Conservation (phyloP, 2,113 vertebrate species). For the Mus pahari region DNA sequence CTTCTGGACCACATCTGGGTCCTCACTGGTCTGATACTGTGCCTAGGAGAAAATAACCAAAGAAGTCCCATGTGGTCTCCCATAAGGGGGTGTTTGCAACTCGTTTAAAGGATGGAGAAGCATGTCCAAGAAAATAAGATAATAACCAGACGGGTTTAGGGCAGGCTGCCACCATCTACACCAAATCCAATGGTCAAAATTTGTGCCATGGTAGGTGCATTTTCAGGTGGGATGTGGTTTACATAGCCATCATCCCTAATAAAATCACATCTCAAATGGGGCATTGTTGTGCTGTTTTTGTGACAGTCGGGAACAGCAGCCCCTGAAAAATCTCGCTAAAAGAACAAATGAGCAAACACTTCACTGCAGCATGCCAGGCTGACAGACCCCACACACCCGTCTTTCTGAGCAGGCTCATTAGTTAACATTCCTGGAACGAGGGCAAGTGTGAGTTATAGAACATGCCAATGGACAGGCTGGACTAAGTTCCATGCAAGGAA, state of each 20-base stretch:
- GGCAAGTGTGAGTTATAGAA: background rate
- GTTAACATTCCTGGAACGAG: background rate
- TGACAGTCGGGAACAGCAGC: background rate
- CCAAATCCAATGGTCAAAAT: background rate
- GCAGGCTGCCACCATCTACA: accelerated
- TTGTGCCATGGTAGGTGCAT: background rate
- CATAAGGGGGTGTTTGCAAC: background rate
- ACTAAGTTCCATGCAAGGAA: background rate
- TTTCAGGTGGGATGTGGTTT: background rate
- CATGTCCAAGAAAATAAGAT: background rate
- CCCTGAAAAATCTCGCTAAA: background rate
- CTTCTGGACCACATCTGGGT: background rate
- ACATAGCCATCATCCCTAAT: background rate
- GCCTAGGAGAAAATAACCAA: background rate
- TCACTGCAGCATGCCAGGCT: no score
- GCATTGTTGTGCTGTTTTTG: background rate
- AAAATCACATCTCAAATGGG: background rate
- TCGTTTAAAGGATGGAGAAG: background rate
- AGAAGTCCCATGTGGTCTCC: background rate
- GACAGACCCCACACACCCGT: background rate
- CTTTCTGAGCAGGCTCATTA: background rate
- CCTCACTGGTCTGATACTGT: background rate
- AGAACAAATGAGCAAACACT: background rate
- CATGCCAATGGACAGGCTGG: no score
- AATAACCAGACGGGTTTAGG: background rate